phyloP scores from a whole-genome alignment of 2,888 invertebrate genomes.

The Pantelozetes paolii region DNA sequence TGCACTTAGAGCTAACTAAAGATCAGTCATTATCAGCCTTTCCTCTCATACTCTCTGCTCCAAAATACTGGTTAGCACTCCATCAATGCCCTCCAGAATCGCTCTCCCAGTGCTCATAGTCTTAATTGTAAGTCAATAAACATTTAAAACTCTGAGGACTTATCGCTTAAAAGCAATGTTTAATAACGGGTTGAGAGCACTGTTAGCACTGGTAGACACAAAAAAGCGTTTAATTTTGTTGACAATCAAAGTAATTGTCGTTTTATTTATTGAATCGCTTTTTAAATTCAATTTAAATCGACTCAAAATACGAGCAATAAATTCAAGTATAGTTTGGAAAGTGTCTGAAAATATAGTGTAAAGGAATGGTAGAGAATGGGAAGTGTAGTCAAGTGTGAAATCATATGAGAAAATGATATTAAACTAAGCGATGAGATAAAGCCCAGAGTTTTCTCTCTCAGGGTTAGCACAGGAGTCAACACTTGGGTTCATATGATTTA shows the following conservation, averaged over 20 bases:
- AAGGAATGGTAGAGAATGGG: not conserved
- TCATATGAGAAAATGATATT: not conserved
- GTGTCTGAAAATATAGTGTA: no score
- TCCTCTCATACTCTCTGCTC: no score
- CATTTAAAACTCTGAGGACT: not conserved
- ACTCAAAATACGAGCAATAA: no score
- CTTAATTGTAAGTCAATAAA: conserved; percentile 5
- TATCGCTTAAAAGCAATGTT: not conserved
- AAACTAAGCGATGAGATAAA: not conserved
- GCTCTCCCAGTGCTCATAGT: not conserved
- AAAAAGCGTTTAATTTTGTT: no score
- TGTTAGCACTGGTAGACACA: not conserved
- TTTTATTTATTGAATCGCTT: not conserved
- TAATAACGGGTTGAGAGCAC: conserved; percentile 11
- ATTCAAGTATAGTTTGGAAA: no score
- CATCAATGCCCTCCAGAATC: not conserved
- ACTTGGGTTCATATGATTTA: not conserved
- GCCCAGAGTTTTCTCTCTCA: not conserved
- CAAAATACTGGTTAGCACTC: not conserved
- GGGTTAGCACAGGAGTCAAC: not conserved
- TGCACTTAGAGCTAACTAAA: not conserved
- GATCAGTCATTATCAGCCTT: conserved; percentile 4
- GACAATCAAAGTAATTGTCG: no score
- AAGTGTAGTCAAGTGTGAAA: not conserved
- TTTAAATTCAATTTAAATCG: not conserved